Evolutionary conservation across 53 echinoderm and acorn worm species (phyloP).

Genomic region (Echinometra lucunter): DNA sequence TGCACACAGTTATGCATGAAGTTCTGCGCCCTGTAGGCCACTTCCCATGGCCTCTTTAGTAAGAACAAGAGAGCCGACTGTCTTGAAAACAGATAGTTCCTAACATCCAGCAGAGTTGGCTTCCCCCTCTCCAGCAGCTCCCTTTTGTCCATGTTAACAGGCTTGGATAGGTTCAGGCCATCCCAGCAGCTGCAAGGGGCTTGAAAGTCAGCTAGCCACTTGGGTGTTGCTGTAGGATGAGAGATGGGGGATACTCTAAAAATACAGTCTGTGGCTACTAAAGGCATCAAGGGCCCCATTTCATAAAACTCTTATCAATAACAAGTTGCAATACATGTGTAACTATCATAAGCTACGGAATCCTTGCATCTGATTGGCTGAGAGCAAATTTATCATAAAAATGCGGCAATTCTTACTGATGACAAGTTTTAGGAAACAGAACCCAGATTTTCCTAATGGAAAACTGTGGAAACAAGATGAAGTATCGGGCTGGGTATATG

Average conservation of each 20-base stretch:
- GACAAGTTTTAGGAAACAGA: too few species aligned
- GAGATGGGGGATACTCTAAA: not conserved
- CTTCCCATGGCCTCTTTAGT: slow-evolving; percentile 88
- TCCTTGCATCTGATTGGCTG: too few species aligned
- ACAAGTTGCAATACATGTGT: too few species aligned
- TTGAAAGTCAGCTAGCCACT: slow-evolving; percentile 86
- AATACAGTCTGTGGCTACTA: too few species aligned
- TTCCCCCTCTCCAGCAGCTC: slow-evolving; percentile 78
- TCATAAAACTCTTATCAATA: too few species aligned
- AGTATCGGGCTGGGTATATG: not conserved
- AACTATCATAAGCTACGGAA: too few species aligned
- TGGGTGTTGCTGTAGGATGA: slow-evolving; percentile 21
- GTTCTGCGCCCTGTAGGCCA: slow-evolving; percentile 83
- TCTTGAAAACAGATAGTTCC: slow-evolving; percentile 96
- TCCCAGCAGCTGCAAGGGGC: slow-evolving; percentile 93
- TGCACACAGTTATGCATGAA: slow-evolving; percentile 97
- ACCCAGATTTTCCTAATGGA: too few species aligned
- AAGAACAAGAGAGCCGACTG: slow-evolving; percentile 88
- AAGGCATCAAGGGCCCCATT: too few species aligned
- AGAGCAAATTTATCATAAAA: too few species aligned
- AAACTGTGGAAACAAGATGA: too few species aligned
- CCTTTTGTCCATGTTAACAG: slow-evolving; percentile 79
- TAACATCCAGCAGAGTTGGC: slow-evolving; percentile 91
- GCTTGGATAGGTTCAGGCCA: slow-evolving; percentile 87
- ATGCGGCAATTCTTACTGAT: too few species aligned